Percentiles rank a stretch among this genome's conserved stretches.
phyloP scores from a whole-genome alignment of 2,888 invertebrate genomes.

The Tenthredo notha region DNA sequence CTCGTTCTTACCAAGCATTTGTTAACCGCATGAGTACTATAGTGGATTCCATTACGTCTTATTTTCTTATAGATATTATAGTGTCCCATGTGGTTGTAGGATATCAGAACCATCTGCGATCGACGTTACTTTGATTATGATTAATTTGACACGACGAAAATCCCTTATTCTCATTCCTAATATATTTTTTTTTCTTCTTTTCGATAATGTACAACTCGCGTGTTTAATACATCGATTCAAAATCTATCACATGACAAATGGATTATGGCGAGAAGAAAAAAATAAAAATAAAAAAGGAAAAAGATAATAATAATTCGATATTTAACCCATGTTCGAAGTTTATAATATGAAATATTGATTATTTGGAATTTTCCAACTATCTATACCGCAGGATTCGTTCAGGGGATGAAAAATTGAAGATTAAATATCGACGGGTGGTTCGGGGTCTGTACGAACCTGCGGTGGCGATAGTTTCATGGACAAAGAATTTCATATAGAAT shows the following conservation, averaged over 20 bases:
- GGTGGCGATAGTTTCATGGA: neutral
- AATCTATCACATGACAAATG: neutral
- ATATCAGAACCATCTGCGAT: neutral
- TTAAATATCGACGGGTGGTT: slow-evolving; percentile 39
- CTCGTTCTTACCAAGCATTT: slow-evolving; percentile 13
- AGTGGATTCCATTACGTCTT: neutral
- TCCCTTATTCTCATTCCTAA: neutral
- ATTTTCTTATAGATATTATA: neutral
- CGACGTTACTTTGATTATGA: slow-evolving; percentile 2
- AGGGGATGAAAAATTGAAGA: slow-evolving; percentile 36
- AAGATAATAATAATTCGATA: neutral
- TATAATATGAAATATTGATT: slow-evolving; percentile 27
- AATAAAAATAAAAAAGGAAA: neutral
- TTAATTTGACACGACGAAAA: neutral
- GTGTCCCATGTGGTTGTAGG: neutral
- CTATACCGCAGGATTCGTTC: neutral
- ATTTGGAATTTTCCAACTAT: neutral
- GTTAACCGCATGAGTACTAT: neutral
- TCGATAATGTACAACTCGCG: neutral
- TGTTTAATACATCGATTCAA: neutral
- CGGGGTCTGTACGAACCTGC: neutral
- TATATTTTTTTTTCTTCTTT: neutral
- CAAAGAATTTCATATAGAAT: too few species aligned
- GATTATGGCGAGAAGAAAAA: neutral
- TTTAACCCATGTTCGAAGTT: neutral